Evolutionary conservation across 2,113 vertebrate genomes (phyloP).

Genomic region (Proterorhinus semilunaris): DNA sequence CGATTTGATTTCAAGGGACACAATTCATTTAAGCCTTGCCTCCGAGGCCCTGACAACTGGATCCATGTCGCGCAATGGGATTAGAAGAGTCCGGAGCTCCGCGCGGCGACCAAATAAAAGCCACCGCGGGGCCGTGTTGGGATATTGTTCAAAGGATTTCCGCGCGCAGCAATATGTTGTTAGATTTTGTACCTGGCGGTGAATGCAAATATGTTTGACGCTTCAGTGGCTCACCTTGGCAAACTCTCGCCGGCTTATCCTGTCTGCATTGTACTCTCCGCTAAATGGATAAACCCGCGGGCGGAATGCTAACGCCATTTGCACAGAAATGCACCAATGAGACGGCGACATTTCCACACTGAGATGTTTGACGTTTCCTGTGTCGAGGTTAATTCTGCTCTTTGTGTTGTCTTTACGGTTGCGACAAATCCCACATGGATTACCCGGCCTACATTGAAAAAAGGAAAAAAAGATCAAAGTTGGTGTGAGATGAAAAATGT

Average conservation of each 20-base stretch:
- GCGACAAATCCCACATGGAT: no score
- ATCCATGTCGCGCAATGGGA: slow-evolving; percentile 1
- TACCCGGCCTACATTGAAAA: no score
- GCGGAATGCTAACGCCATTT: neutral
- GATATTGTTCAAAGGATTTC: neutral
- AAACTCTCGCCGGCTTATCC: neutral
- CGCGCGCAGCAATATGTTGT: neutral
- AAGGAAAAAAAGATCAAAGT: no score
- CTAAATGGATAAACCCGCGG: neutral
- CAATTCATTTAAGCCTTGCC: slow-evolving; percentile 3
- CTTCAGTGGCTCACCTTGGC: neutral
- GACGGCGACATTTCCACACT: no score
- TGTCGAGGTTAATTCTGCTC: no score
- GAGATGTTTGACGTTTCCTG: no score
- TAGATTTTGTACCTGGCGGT: slow-evolving; percentile 1
- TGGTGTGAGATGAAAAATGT: no score
- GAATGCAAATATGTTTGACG: neutral
- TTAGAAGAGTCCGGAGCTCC: neutral
- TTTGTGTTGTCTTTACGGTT: no score
- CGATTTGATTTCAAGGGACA: slow-evolving; percentile 32
- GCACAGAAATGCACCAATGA: neutral
- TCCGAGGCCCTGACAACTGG: neutral
- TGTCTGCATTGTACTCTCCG: neutral
- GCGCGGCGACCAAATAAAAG: neutral
- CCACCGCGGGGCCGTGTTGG: neutral